These are phyloP conservation scores for Microtus montanus DNA, from an alignment of 2,113 vertebrate species.

Conservation along the genomic window DNA sequence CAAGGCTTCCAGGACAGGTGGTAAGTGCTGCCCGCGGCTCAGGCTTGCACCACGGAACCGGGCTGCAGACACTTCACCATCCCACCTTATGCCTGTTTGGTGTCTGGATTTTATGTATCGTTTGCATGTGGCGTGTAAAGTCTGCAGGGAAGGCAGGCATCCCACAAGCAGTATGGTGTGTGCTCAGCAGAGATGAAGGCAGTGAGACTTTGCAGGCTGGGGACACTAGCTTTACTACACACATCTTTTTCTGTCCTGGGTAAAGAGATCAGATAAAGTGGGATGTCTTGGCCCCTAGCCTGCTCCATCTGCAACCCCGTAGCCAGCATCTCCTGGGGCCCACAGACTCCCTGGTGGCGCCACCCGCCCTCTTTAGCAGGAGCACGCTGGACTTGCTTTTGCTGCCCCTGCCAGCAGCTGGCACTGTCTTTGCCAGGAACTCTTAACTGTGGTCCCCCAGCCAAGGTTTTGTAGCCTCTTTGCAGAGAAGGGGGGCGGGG, in stretches of 20 bases:
- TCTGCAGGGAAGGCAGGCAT: not conserved
- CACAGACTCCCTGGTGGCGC: not conserved
- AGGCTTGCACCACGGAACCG: accelerated
- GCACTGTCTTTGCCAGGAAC: constrained; percentile 59
- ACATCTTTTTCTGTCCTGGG: not conserved
- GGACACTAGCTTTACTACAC: not conserved
- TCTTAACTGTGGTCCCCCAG: constrained; percentile 5
- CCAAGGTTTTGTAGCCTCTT: constrained; percentile 53
- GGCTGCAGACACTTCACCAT: not conserved
- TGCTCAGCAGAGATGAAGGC: not conserved
- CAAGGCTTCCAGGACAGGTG: not conserved
- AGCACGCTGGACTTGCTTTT: constrained; percentile 38
- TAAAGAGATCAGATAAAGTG: not conserved
- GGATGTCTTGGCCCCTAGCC: not conserved
- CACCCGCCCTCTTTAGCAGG: not conserved
- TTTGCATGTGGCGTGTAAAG: not conserved
- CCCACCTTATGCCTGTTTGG: not conserved
- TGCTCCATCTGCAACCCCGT: not conserved
- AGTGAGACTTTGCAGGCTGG: not conserved
- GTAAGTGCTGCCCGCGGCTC: not conserved
- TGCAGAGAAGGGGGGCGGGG: not conserved
- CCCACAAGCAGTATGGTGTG: not conserved
- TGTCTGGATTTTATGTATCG: not conserved
- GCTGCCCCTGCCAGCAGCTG: constrained; percentile 56
- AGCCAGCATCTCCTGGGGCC: not conserved